Evolutionary conservation across 2,888 invertebrate genomes (phyloP).

Genomic region (Lepidocyrtoides sp.): DNA sequence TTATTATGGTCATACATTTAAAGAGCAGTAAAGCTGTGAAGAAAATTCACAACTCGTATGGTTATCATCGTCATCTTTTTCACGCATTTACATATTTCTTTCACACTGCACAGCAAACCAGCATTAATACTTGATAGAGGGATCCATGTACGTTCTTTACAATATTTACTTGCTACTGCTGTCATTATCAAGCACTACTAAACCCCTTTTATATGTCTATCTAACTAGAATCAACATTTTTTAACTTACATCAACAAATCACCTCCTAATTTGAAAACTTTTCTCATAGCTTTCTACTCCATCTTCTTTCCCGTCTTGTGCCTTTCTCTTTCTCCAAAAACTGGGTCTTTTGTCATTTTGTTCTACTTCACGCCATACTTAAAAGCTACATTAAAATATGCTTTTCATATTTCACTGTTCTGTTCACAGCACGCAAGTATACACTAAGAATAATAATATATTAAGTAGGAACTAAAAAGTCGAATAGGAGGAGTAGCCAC

Average conservation of each 20-base stretch:
- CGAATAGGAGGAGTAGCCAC: no score
- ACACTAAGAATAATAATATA: no score
- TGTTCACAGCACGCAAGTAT: no score
- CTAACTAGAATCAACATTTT: constrained; percentile 1
- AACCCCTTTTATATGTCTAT: not conserved
- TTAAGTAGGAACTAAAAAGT: no score
- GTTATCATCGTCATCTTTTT: no score
- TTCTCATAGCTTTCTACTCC: constrained; percentile 67
- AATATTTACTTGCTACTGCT: no score
- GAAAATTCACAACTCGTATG: constrained; percentile 47
- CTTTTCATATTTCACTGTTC: constrained; percentile 27
- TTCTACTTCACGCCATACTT: constrained; percentile 36
- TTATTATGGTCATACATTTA: no score
- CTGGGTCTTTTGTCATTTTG: constrained; percentile 39
- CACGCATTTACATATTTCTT: no score
- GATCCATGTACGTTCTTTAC: no score
- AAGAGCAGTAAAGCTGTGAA: constrained; percentile 15
- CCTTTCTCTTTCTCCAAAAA: not conserved
- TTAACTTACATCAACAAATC: constrained; percentile 75
- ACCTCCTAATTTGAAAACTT: constrained; percentile 79
- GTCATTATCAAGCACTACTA: not conserved
- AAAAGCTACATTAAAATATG: constrained; percentile 52
- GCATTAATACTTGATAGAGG: no score
- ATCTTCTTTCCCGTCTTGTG: constrained; percentile 33
- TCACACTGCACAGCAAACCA: no score